Evolutionary conservation across 1,140 invertebrate genomes (phyloP).

Genomic region (Drosophila murphyi): DNA sequence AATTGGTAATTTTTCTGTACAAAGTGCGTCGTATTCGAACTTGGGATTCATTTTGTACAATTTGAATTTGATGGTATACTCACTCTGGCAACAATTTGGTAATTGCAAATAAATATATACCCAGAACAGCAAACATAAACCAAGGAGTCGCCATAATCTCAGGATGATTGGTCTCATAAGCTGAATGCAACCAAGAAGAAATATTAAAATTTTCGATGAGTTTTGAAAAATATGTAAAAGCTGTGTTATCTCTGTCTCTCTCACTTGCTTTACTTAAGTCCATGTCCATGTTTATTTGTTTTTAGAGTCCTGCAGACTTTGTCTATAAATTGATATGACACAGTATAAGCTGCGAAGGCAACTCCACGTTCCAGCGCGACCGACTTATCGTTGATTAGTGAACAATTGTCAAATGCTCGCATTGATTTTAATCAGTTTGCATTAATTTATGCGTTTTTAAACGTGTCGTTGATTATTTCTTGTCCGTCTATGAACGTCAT

Average conservation of each 20-base stretch:
- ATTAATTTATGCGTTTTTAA: constrained; percentile 29
- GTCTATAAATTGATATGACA: background rate
- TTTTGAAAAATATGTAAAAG: background rate
- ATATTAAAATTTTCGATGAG: background rate
- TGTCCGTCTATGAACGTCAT: constrained; percentile 11
- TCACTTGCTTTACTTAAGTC: constrained; percentile 27
- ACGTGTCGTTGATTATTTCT: constrained; percentile 15
- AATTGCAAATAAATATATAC: constrained; percentile 57
- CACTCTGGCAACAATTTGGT: constrained; percentile 60
- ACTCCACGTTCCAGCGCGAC: constrained; percentile 44
- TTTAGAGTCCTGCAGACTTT: constrained; percentile 9
- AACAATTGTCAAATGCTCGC: constrained; percentile 86
- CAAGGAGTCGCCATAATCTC: constrained; percentile 80
- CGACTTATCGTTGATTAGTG: constrained; percentile 87
- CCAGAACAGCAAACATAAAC: constrained; percentile 60
- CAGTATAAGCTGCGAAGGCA: background rate
- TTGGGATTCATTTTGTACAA: background rate
- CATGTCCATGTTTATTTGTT: constrained; percentile 53
- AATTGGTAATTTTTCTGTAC: constrained; percentile 11
- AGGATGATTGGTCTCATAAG: constrained; percentile 38
- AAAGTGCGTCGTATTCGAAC: constrained; percentile 12
- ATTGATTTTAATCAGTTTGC: constrained; percentile 85
- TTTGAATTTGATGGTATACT: constrained; percentile 10
- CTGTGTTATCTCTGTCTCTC: background rate
- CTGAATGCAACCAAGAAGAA: constrained; percentile 2